Evolutionary conservation across 2,888 invertebrate genomes (phyloP).

Genomic region (Agrotis ipsilon): DNA sequence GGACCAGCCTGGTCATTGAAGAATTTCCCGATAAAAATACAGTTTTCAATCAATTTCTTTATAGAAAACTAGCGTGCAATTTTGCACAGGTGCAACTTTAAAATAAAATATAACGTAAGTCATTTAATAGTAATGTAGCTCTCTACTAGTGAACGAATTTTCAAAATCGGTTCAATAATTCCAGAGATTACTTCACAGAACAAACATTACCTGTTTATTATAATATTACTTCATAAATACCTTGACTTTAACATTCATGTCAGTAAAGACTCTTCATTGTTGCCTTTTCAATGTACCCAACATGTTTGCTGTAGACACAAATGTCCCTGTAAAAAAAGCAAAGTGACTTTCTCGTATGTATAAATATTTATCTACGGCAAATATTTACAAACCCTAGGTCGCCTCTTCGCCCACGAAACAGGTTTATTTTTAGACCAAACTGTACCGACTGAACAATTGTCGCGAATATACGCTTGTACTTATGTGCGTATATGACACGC

Average conservation of each 20-base stretch:
- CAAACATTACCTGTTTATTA: no score
- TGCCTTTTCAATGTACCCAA: not conserved
- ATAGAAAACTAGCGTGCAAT: not conserved
- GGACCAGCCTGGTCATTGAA: no score
- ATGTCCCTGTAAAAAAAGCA: not conserved
- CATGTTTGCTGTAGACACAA: not conserved
- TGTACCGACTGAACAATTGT: conserved; percentile 28
- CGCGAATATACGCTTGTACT: not conserved
- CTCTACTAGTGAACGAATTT: no score
- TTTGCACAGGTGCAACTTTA: no score
- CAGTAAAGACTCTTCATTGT: not conserved
- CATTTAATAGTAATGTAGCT: no score
- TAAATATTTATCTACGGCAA: conserved; percentile 28
- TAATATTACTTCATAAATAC: not conserved
- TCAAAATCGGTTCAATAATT: no score
- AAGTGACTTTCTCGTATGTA: conserved; percentile 1
- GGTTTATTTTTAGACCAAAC: conserved; percentile 33
- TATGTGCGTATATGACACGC: no score
- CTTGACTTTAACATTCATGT: not conserved
- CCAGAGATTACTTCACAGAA: no score
- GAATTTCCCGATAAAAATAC: not conserved
- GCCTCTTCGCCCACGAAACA: conserved; percentile 28
- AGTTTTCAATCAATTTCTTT: not conserved
- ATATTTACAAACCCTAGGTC: conserved; percentile 39
- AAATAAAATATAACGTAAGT: no score